Evolutionary conservation across 2,888 invertebrate genomes (phyloP).

Genomic region (Reticulitermes lucifugus): DNA sequence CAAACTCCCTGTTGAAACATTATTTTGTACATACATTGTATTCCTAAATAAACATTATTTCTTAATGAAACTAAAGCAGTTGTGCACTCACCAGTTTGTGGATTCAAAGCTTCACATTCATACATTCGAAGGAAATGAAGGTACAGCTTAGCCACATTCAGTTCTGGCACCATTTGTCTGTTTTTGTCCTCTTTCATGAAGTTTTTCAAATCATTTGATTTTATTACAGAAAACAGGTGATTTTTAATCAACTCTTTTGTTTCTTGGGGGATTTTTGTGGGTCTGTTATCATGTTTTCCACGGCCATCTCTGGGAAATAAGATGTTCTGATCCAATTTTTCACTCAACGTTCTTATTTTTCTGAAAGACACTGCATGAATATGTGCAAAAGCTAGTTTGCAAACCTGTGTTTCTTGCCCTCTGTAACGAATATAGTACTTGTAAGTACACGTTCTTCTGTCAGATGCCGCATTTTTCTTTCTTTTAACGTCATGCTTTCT

Average conservation of each 20-base stretch:
- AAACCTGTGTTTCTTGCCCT: slow-evolving; percentile 69
- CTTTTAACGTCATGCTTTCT: slow-evolving; percentile 70
- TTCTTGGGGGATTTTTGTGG: slow-evolving; percentile 66
- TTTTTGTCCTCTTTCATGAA: slow-evolving; percentile 56
- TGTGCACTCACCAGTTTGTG: slow-evolving; percentile 44
- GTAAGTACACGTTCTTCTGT: slow-evolving; percentile 69
- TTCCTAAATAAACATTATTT: too few species aligned
- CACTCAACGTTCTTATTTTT: slow-evolving; percentile 69
- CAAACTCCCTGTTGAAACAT: too few species aligned
- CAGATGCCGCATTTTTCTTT: slow-evolving; percentile 68
- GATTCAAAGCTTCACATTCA: slow-evolving; percentile 54
- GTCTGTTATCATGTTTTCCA: slow-evolving; percentile 68
- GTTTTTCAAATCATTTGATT: slow-evolving; percentile 53
- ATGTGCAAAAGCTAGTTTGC: slow-evolving; percentile 70
- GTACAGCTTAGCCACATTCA: slow-evolving; percentile 56
- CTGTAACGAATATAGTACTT: slow-evolving; percentile 70
- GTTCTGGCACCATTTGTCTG: slow-evolving; percentile 53
- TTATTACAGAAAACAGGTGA: slow-evolving; percentile 62
- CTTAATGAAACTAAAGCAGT: background rate
- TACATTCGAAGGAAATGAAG: slow-evolving; percentile 54
- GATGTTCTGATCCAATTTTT: slow-evolving; percentile 71
- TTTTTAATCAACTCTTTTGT: slow-evolving; percentile 68
- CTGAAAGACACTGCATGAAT: slow-evolving; percentile 70
- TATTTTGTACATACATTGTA: too few species aligned
- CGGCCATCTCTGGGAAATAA: slow-evolving; percentile 71